These are phyloP conservation scores for Epizoanthus ramosus DNA, from an alignment of 92 coral and sea anemone genomes.

Conservation along the genomic window DNA sequence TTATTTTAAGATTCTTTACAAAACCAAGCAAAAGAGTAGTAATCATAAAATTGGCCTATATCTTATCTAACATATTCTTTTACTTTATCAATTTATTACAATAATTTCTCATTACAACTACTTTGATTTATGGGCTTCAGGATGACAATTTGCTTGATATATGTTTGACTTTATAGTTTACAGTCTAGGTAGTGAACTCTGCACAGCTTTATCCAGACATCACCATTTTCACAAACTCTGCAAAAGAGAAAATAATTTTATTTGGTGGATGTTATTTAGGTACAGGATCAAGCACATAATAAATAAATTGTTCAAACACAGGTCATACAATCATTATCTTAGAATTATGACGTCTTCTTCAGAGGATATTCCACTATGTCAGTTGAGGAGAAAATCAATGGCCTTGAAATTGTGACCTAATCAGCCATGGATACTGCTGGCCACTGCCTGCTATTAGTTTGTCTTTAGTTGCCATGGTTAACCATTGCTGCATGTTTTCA, in stretches of 20 bases:
- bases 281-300: not conserved
- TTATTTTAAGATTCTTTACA: not conserved
- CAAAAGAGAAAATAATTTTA: not conserved
- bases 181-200: conserved; percentile 5
- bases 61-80: not conserved
- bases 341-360: too few relatives aligned
- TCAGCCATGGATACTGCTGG: too few relatives aligned
- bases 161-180: conserved; percentile 7
- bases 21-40: not conserved
- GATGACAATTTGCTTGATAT: not conserved
- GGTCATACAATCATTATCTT: too few relatives aligned
- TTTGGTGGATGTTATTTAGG: not conserved
- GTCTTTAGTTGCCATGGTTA: too few relatives aligned
- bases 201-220: conserved; percentile 65
- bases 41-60: not conserved
- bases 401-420: too few relatives aligned
- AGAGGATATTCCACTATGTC: too few relatives aligned
- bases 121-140: conserved; percentile 7
- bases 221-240: conserved; percentile 92
- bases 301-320: too few relatives aligned
- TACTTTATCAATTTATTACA: conserved; percentile 6
- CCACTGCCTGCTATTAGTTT: too few relatives aligned
- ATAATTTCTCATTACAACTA: not conserved
- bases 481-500: too few relatives aligned
- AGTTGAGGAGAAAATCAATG: too few relatives aligned